Evolutionary conservation across 1,140 invertebrate species (phyloP).

Genomic region (Pantala flavescens): DNA sequence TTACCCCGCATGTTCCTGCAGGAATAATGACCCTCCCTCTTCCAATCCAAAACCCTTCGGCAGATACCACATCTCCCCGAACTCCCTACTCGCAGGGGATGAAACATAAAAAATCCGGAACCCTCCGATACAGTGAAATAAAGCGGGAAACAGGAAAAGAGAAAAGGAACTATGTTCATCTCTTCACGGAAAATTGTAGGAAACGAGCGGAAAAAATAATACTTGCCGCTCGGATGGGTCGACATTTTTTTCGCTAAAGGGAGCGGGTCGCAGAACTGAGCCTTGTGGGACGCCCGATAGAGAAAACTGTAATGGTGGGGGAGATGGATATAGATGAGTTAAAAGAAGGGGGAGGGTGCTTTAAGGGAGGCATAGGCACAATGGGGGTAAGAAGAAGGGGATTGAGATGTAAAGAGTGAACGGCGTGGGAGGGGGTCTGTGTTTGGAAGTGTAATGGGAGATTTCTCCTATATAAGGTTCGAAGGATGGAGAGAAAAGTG

Average conservation of each 20-base stretch:
- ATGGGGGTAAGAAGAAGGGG: not conserved
- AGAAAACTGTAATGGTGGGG: not conserved
- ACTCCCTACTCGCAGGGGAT: no score
- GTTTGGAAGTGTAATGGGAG: conserved; percentile 8
- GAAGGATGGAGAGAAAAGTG: no score
- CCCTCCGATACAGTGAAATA: no score
- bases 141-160: not conserved
- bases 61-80: no score
- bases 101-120: no score
- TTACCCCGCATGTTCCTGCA: no score
- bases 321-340: not conserved
- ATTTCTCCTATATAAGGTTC: not conserved
- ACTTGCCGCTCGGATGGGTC: not conserved
- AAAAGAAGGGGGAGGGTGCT: not conserved
- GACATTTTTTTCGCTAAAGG: not conserved
- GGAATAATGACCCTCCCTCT: no score
- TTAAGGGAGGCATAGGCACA: not conserved
- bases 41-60: no score
- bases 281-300: not conserved
- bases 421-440: not conserved
- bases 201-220: not conserved
- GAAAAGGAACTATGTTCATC: not conserved
- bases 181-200: not conserved
- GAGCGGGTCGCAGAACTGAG: not conserved
- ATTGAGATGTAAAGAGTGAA: not conserved